Base-by-base conservation (phyloP, 2,113 vertebrate species). In the Chascanopsetta lugubris region DNA sequence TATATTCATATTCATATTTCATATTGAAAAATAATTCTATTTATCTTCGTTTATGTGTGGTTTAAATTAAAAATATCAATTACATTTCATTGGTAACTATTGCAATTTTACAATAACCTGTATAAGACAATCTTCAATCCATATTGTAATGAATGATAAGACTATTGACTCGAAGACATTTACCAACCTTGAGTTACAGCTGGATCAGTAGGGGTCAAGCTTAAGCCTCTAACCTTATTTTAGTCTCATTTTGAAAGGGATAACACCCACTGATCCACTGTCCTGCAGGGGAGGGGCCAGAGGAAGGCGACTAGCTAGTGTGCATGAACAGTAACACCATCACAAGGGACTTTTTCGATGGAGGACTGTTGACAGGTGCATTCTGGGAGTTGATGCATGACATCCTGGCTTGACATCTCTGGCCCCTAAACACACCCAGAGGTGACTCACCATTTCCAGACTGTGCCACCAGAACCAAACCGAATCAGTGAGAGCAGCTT, bases 221-320 rank as follows among this genome's bases (percentile, higher is more conserved):
- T 29, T 80, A 55, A 77, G 58, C 73, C 75, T 66, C 27, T 67
- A 79, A 75, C 61, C 58, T 58, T 80, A 72, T 84, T 83, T 79
- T 36, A 60, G 69, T 58, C 50, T 74, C 72, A 61, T 79, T 86
- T 79, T 38, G 61, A 61, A 69, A 43, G 26, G 57, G 69, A 83
- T 85, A 86, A 89, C 54, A 25, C 49, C 24, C 45, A 27, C 18
- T 85, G 78, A 79, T 87, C 77, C 67, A 45, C 29, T 18, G 45
- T 38, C 18, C 21, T 36, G 25, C 2, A 8, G 27, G 50, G 40
- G 32, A 66, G 40, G 47, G 26, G 8, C 29, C 4, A 25, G 56
- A 29, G 32, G 24, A 38, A 13, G 47, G 32, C 17, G 58, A 42
- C 30, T 9, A 32, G 22, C 38, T 29, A 11, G 5, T 30, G 29